phyloP scores from a whole-genome alignment of 1,140 invertebrate genomes.

The Heterodera schachtii region DNA sequence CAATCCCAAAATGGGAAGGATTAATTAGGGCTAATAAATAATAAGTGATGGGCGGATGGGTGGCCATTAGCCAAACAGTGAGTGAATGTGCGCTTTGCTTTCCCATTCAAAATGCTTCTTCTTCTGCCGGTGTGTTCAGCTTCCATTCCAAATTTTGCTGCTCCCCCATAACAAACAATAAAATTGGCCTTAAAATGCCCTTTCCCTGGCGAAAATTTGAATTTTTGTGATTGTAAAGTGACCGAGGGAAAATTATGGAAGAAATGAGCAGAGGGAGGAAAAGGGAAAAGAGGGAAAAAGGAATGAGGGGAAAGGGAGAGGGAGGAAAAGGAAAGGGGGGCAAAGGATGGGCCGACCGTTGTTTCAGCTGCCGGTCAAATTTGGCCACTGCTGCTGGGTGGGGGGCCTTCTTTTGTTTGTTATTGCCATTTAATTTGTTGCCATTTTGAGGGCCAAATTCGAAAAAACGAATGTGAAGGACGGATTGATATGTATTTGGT shows the following conservation, averaged over 20 bases:
- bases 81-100: too few species aligned
- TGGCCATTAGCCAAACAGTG: too few species aligned
- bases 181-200: background rate
- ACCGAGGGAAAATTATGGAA: too few species aligned
- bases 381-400: background rate
- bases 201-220: background rate
- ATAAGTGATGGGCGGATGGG: too few species aligned
- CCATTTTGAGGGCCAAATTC: background rate
- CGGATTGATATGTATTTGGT: background rate
- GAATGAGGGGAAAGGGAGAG: too few species aligned
- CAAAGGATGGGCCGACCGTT: too few species aligned
- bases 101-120: background rate
- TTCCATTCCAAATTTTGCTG: background rate
- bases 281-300: too few species aligned
- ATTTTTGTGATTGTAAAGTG: background rate
- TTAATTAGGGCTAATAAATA: background rate
- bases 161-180: background rate
- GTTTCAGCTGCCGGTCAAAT: background rate
- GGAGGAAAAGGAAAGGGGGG: too few species aligned
- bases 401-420: background rate
- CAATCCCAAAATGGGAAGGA: too few species aligned
- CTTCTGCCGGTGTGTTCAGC: background rate
- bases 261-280: too few species aligned
- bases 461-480: background rate
- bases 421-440: background rate